Conservation (phyloP, 2,888 invertebrate genomes). For the Mesorhabditis belari region DNA sequence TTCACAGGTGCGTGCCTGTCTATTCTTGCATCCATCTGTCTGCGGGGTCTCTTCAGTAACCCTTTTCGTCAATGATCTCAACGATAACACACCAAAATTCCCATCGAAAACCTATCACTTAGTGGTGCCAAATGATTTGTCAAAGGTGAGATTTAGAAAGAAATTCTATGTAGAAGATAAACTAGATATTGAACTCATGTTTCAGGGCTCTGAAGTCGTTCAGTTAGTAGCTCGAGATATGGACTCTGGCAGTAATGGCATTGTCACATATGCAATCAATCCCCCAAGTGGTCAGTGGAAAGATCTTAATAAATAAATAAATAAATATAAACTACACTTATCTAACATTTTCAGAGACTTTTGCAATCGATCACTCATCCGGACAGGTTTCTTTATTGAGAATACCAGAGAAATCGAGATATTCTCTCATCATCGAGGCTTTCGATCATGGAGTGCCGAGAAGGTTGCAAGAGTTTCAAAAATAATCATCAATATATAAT, state of each 20-base stretch:
- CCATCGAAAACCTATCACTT: slow-evolving; percentile 19
- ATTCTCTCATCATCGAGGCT: slow-evolving; percentile 19
- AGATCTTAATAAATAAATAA: background rate
- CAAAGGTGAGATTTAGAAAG: slow-evolving; percentile 13
- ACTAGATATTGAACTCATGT: background rate
- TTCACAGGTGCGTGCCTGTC: slow-evolving; percentile 23
- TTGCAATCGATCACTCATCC: slow-evolving; percentile 16
- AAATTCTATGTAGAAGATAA: background rate
- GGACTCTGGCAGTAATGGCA: slow-evolving; percentile 32
- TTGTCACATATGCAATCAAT: slow-evolving; percentile 27
- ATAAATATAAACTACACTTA: too few relatives aligned
- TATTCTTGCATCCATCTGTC: slow-evolving; percentile 10
- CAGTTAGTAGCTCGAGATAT: slow-evolving; percentile 27
- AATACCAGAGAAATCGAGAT: slow-evolving; percentile 15
- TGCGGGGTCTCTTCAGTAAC: slow-evolving; percentile 16
- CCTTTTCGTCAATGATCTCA: slow-evolving; percentile 35
- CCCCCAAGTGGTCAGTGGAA: slow-evolving; percentile 17
- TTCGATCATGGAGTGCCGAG: slow-evolving; percentile 27
- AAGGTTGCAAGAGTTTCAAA: slow-evolving; percentile 6
- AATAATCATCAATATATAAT: background rate
- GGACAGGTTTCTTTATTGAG: slow-evolving; percentile 17
- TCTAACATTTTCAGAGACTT: slow-evolving; percentile 10
- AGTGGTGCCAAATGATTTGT: slow-evolving; percentile 38
- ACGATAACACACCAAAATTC: slow-evolving; percentile 44
- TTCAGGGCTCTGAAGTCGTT: background rate